These are phyloP conservation scores for Corbicula japonica DNA, from an alignment of 2,888 invertebrate genomes.

Conservation along the genomic window DNA sequence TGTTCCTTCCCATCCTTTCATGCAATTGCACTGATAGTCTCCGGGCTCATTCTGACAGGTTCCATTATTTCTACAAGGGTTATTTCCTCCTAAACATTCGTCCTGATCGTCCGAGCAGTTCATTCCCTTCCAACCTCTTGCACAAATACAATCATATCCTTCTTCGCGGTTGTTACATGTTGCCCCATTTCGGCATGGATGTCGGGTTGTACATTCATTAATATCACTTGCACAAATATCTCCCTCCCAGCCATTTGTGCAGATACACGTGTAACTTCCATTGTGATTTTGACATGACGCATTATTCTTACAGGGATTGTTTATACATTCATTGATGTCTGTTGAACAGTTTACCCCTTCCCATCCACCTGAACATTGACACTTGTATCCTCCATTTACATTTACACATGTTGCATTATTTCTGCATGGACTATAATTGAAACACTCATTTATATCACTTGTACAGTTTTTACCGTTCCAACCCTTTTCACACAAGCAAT, in stretches of 20 bases:
- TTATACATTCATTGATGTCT: constrained; percentile 50
- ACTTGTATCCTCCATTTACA: constrained; percentile 11
- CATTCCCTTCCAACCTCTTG: constrained; percentile 9
- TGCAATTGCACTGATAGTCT: constrained; percentile 23
- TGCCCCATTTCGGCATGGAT: constrained; percentile 38
- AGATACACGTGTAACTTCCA: constrained; percentile 89
- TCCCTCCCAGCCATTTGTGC: constrained; percentile 43
- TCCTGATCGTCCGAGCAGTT: constrained; percentile 9
- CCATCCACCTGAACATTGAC: constrained; percentile 43
- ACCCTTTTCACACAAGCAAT: constrained; percentile 22
- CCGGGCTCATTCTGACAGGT: constrained; percentile 28
- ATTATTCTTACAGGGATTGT: constrained; percentile 34
- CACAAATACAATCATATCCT: constrained; percentile 13
- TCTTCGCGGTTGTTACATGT: constrained; percentile 10
- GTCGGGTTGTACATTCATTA: constrained; percentile 34
- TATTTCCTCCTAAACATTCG: constrained; percentile 32
- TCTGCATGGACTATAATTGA: constrained; percentile 10
- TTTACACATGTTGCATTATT: constrained; percentile 2
- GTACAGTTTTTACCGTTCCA: constrained; percentile 12
- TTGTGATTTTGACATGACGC: constrained; percentile 50
- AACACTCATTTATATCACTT: constrained; percentile 17
- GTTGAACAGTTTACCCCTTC: constrained; percentile 41
- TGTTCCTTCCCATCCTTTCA: constrained; percentile 25
- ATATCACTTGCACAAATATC: constrained; percentile 44
- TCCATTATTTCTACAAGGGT: constrained; percentile 11